phyloP scores from a whole-genome alignment of 2,888 invertebrate species.

The Lapara coniferarum region DNA sequence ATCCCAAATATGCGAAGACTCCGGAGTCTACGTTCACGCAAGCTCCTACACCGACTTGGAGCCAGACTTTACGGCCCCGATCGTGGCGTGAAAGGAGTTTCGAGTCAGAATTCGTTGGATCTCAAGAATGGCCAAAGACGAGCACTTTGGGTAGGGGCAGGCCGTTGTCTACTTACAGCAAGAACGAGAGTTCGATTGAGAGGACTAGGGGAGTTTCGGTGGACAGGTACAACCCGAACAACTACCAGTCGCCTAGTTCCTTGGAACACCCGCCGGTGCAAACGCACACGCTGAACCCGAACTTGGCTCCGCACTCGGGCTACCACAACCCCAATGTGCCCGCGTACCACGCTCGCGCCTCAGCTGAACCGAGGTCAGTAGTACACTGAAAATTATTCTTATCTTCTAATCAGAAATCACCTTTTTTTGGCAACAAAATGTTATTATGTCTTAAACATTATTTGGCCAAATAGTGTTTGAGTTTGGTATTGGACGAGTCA shows the following conservation, averaged over 20 bases:
- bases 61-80: constrained; percentile 74
- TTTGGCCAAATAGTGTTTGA: too few species aligned
- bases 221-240: constrained; percentile 75
- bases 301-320: constrained; percentile 68
- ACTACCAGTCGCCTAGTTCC: constrained; percentile 67
- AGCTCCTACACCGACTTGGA: constrained; percentile 71
- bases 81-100: constrained; percentile 77
- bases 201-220: constrained; percentile 75
- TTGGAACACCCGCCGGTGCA: constrained; percentile 76
- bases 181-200: constrained; percentile 60
- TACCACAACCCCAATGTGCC: constrained; percentile 69
- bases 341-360: constrained; percentile 77
- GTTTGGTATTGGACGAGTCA: too few species aligned
- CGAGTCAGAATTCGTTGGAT: constrained; percentile 69
- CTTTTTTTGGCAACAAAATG: too few species aligned
- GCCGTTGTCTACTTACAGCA: constrained; percentile 70
- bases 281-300: constrained; percentile 78
- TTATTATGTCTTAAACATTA: too few species aligned
- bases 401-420: background rate
- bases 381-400: background rate
- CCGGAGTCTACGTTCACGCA: constrained; percentile 56
- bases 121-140: constrained; percentile 74
- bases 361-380: constrained; percentile 76
- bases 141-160: constrained; percentile 72
- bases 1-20: constrained; percentile 62